Conservation (phyloP, 2,797 vertebrate species). For the Pseudomugil gertrudae region DNA sequence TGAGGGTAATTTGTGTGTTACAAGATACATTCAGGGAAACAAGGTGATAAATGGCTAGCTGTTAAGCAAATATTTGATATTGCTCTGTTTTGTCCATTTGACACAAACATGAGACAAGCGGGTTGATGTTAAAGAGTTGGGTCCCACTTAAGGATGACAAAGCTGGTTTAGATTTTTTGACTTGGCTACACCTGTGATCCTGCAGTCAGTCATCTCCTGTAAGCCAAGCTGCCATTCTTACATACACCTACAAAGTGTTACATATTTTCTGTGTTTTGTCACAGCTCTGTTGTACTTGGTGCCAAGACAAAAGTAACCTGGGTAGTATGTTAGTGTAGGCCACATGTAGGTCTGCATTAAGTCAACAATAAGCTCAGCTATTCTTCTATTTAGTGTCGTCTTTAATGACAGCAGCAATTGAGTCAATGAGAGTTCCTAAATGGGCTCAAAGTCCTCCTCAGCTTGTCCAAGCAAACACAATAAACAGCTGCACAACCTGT, state of each 20-base stretch:
- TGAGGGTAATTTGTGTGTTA: conserved; percentile 22
- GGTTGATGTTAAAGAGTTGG: neutral
- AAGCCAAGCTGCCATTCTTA: conserved; percentile 6
- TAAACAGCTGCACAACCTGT: neutral
- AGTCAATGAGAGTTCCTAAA: conserved; percentile 12
- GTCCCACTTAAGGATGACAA: neutral
- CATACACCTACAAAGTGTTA: conserved; percentile 11
- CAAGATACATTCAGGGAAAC: conserved; percentile 26
- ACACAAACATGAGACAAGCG: neutral
- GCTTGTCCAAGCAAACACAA: neutral
- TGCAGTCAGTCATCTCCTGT: conserved; percentile 40
- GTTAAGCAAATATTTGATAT: conserved; percentile 25
- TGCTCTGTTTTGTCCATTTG: conserved; percentile 7
- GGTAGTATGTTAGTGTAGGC: conserved; percentile 20
- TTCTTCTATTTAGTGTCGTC: conserved; percentile 24
- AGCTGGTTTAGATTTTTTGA: conserved; percentile 12
- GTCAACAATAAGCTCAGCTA: conserved; percentile 22
- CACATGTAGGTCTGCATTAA: conserved; percentile 7
- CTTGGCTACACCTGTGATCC: conserved; percentile 27
- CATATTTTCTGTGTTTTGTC: conserved; percentile 37
- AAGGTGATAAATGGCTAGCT: neutral
- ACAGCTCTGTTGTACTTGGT: conserved; percentile 47
- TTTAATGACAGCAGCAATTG: conserved; percentile 30
- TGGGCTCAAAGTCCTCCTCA: conserved; percentile 1
- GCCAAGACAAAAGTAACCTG: conserved; percentile 33